Percentiles rank a stretch among this genome's conserved stretches.
Conservation (phyloP, 2,888 invertebrate genomes). For the Callyntrura guangdongensis region DNA sequence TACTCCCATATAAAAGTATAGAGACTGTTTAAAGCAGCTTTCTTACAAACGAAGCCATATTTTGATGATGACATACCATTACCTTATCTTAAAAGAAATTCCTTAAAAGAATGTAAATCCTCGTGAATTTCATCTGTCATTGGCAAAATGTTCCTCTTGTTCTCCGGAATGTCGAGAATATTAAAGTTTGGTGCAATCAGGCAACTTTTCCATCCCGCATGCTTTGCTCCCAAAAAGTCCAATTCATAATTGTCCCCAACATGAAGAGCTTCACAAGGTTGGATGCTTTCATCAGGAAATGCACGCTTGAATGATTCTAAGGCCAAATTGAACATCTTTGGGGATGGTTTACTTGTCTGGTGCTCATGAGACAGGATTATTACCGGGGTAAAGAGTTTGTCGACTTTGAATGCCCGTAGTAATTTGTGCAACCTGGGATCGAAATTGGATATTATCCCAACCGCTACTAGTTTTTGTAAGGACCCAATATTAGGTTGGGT, state of each 20-base stretch:
- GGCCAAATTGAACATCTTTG: constrained; percentile 81
- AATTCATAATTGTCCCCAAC: constrained; percentile 92
- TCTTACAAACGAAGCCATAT: no score
- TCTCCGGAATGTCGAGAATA: constrained; percentile 33
- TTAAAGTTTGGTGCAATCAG: constrained; percentile 56
- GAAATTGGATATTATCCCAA: constrained; percentile 96
- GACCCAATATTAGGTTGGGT: neutral
- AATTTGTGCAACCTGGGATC: constrained; percentile 92
- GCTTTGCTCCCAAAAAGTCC: constrained; percentile 92
- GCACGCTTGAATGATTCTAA: constrained; percentile 87
- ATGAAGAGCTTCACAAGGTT: constrained; percentile 91
- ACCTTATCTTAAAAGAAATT: constrained; percentile 26
- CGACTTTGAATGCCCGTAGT: constrained; percentile 89
- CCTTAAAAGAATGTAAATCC: constrained; percentile 57
- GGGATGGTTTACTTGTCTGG: constrained; percentile 91
- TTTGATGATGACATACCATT: neutral
- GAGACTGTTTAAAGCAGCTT: no score
- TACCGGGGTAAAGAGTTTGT: constrained; percentile 92
- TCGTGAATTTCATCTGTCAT: constrained; percentile 10
- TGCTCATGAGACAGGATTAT: constrained; percentile 91
- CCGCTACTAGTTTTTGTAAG: constrained; percentile 86
- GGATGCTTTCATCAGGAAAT: constrained; percentile 85
- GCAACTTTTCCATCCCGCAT: constrained; percentile 90
- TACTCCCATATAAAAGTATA: no score
- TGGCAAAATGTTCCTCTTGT: neutral